Evolutionary conservation across 2,113 vertebrate species (phyloP).

Genomic region (Lophochroa leadbeateri): DNA sequence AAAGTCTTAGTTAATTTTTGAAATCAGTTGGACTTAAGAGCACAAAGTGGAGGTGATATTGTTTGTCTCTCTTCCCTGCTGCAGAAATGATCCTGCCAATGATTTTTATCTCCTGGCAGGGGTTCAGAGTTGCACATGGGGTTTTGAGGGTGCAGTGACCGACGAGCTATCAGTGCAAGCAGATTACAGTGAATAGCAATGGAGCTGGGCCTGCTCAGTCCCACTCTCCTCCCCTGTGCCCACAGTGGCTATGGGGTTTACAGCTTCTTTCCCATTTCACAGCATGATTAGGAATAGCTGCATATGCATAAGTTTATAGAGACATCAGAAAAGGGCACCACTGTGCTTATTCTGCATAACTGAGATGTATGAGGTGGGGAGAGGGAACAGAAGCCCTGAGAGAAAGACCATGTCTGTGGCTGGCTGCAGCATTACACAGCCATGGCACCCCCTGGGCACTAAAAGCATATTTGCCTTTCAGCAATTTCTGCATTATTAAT

Average conservation of each 20-base stretch:
- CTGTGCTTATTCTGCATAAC: background rate
- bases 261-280: background rate
- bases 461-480: background rate
- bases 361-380: background rate
- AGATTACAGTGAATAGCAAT: accelerated
- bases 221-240: background rate
- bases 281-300: background rate
- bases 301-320: background rate
- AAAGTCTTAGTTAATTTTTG: background rate
- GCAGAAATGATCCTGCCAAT: background rate
- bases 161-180: background rate
- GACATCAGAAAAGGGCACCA: accelerated
- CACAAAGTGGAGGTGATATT: background rate
- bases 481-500: background rate
- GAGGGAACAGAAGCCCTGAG: background rate
- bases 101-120: background rate
- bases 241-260: background rate
- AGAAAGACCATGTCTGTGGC: background rate
- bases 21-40: background rate
- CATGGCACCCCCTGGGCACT: background rate
- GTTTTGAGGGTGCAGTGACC: background rate
- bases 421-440: background rate
- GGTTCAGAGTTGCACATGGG: background rate
- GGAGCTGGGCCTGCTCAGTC: background rate
- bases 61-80: background rate